Evolutionary conservation across 2,113 vertebrate species (phyloP).

Genomic region (Clarias gariepinus): DNA sequence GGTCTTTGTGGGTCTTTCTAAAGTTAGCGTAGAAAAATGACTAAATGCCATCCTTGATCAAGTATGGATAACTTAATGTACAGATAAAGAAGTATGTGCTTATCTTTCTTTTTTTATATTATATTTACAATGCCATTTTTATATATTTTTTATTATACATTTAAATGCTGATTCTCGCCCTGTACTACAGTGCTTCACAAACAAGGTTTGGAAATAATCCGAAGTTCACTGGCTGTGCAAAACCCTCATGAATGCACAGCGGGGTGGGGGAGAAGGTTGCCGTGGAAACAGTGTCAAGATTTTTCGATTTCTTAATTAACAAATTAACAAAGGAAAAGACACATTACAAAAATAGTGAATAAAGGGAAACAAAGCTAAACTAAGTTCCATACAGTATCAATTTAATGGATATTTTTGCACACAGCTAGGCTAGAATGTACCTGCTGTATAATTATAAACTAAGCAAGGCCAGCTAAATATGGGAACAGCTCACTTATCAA

Average conservation of each 20-base stretch:
- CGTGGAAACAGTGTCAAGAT: conserved; percentile 73
- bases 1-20: too few species aligned
- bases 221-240: conserved; percentile 75
- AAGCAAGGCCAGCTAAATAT: neutral
- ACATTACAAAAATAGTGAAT: neutral
- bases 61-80: too few species aligned
- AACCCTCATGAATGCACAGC: conserved; percentile 69
- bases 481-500: neutral
- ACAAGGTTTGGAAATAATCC: conserved; percentile 51
- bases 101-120: too few species aligned
- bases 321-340: conserved; percentile 7
- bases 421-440: neutral
- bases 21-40: too few species aligned
- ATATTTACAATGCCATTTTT: too few species aligned
- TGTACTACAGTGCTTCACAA: neutral
- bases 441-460: neutral
- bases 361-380: neutral
- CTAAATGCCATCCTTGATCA: too few species aligned
- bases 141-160: too few species aligned
- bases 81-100: too few species aligned
- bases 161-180: too few species aligned
- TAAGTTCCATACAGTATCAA: neutral
- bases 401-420: neutral
- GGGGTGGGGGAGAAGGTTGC: conserved; percentile 62
- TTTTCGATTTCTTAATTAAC: conserved; percentile 27